Conservation (phyloP, 2,888 invertebrate genomes). For the Ormyrus labotus region DNA sequence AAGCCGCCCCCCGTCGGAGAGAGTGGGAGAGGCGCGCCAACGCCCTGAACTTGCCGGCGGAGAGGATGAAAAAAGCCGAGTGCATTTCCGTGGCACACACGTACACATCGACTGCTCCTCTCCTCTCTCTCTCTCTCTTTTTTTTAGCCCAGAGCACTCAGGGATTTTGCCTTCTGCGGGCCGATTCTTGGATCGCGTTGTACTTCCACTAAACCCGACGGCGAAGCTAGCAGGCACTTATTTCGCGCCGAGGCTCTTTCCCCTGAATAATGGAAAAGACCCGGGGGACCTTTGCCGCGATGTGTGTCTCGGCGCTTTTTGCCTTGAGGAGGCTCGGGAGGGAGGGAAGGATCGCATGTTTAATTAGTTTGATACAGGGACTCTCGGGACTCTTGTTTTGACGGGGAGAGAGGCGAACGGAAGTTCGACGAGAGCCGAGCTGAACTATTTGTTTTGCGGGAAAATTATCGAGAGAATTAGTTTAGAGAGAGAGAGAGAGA, state of each 20-base stretch:
- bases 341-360: no score
- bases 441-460: no score
- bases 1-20: background rate
- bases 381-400: no score
- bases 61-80: slow-evolving; percentile 1
- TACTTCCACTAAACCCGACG: background rate
- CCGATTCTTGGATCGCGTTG: slow-evolving; percentile 28
- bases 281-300: background rate
- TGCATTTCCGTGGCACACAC: slow-evolving; percentile 38
- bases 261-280: slow-evolving; percentile 43
- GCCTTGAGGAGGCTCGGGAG: no score
- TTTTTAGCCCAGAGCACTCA: slow-evolving; percentile 19
- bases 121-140: background rate
- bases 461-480: no score
- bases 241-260: slow-evolving; percentile 22
- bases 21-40: background rate
- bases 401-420: no score
- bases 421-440: no score
- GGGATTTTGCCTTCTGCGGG: slow-evolving; percentile 24
- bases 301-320: no score
- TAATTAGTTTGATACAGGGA: no score
- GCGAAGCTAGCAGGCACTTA: slow-evolving; percentile 32
- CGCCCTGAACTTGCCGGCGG: slow-evolving; percentile 5
- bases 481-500: no score
- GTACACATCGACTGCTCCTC: background rate